Evolutionary conservation across 1,140 invertebrate genomes (phyloP).

Genomic region (Myzus persicae): DNA sequence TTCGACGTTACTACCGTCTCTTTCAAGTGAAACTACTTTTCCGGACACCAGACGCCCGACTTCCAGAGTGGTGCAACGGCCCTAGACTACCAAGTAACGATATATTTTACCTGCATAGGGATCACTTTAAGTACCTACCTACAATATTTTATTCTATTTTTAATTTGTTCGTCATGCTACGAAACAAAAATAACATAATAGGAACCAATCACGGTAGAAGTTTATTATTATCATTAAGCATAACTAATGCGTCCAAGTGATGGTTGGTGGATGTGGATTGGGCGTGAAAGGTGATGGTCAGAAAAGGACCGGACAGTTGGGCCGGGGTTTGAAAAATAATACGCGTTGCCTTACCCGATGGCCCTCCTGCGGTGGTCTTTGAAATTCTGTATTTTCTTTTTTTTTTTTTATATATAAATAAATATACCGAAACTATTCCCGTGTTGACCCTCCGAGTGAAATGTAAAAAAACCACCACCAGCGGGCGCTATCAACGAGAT

Average conservation of each 20-base stretch:
- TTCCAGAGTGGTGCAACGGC: background rate
- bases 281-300: background rate
- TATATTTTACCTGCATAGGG: no score
- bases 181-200: background rate
- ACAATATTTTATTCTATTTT: background rate
- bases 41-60: background rate
- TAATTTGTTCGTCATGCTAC: background rate
- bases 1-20: background rate
- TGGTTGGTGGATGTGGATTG: background rate
- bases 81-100: background rate
- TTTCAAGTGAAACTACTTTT: background rate
- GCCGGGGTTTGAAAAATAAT: constrained; percentile 41
- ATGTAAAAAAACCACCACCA: background rate
- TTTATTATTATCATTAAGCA: background rate
- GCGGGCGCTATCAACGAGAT: background rate
- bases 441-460: background rate
- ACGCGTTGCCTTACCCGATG: constrained; percentile 25
- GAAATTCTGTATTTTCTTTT: background rate
- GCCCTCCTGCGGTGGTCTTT: constrained; percentile 15
- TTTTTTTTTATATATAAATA: background rate
- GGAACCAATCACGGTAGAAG: background rate
- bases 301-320: background rate
- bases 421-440: background rate
- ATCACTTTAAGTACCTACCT: background rate
- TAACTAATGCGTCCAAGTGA: background rate